A percentile compares a stretch with the other conserved stretches of the same genome.
phyloP scores from a whole-genome alignment of 2,797 vertebrate species.

The Oreonectes daqikongensis region DNA sequence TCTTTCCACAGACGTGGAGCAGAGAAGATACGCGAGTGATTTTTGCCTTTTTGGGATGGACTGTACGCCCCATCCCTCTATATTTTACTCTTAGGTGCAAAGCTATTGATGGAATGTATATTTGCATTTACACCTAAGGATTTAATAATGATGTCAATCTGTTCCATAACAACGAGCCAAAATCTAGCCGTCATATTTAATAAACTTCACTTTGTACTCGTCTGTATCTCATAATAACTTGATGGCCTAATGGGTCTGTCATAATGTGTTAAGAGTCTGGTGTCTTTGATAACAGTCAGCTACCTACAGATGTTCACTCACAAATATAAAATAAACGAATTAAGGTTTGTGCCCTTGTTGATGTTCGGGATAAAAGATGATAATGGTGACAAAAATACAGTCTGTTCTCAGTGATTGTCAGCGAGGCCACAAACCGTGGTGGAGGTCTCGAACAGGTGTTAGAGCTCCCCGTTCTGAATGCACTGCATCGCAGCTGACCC shows the following conservation, averaged over 20 bases:
- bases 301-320: not conserved
- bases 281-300: not conserved
- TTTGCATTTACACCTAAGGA: not conserved
- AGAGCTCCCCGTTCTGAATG: not conserved
- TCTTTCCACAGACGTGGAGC: too few species aligned
- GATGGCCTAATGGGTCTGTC: not conserved
- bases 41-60: too few species aligned
- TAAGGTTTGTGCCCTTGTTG: not conserved
- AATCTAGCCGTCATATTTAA: not conserved
- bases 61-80: constrained; percentile 2
- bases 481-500: constrained; percentile 23
- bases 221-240: constrained; percentile 9
- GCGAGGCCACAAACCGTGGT: not conserved
- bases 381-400: not conserved
- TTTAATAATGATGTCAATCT: not conserved
- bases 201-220: not conserved
- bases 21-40: too few species aligned
- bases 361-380: not conserved
- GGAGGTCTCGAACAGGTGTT: constrained; percentile 23
- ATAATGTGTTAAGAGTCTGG: not conserved
- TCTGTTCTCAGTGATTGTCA: constrained; percentile 34
- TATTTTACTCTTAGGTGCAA: too few species aligned
- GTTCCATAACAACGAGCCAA: not conserved
- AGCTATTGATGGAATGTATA: not conserved
- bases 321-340: not conserved